Conservation (phyloP, 2,888 invertebrate genomes). For the Acleris literana region DNA sequence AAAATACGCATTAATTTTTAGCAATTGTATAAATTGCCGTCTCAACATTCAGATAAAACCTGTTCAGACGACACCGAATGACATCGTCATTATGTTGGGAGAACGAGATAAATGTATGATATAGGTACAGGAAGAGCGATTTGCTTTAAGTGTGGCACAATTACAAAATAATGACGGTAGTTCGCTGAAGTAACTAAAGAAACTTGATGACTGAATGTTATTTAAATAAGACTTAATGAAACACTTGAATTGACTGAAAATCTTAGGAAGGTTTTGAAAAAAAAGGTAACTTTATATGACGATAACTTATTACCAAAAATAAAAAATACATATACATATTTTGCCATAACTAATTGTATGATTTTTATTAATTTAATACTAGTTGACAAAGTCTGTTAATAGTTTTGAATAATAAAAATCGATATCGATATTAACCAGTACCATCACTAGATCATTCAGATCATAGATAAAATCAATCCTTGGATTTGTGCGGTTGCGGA, state of each 20-base stretch:
- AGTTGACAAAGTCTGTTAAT: too few relatives aligned
- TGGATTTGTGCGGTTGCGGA: too few relatives aligned
- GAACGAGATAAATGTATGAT: background rate
- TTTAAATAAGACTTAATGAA: background rate
- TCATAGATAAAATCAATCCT: too few relatives aligned
- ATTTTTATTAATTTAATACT: too few relatives aligned
- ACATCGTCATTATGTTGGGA: constrained; percentile 7
- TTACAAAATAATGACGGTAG: background rate
- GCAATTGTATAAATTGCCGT: background rate
- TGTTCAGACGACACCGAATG: constrained; percentile 17
- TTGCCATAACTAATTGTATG: too few relatives aligned
- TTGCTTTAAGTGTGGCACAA: constrained; percentile 10
- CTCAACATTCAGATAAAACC: background rate
- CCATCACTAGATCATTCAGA: too few relatives aligned
- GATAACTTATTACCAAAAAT: too few relatives aligned
- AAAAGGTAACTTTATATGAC: too few relatives aligned
- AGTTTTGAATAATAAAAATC: too few relatives aligned
- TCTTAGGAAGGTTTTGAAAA: too few relatives aligned
- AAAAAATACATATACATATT: too few relatives aligned
- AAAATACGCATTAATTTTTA: background rate
- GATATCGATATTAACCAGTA: too few relatives aligned
- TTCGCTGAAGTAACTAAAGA: background rate
- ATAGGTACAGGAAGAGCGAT: constrained; percentile 14
- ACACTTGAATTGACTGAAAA: background rate
- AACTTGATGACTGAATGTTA: background rate